phyloP scores from a whole-genome alignment of 30 jellyfish, hydroid and myxozoan species.

The Chironex yamaguchii region DNA sequence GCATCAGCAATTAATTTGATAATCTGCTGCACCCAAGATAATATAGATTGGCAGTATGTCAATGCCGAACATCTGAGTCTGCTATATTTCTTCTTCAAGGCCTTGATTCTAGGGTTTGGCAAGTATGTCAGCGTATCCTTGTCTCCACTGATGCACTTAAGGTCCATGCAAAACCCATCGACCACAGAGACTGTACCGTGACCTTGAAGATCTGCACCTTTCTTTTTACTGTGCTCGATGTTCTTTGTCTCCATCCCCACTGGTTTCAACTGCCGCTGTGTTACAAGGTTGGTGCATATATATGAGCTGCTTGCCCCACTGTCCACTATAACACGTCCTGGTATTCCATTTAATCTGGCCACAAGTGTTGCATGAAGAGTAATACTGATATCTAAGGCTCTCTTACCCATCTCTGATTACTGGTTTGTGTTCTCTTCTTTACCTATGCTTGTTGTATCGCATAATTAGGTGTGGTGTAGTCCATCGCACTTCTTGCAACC shows the following conservation, averaged over 20 bases:
- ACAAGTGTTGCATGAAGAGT: conserved; percentile 33
- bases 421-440: background rate
- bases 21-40: conserved; percentile 68
- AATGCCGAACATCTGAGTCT: conserved; percentile 13
- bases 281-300: conserved; percentile 35
- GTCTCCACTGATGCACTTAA: conserved; percentile 48
- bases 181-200: conserved; percentile 26
- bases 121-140: conserved; percentile 39
- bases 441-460: background rate
- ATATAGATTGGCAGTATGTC: conserved; percentile 68
- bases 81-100: conserved; percentile 44
- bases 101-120: conserved; percentile 51
- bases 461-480: conserved; percentile 3
- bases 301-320: conserved; percentile 44
- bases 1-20: conserved; percentile 53
- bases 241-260: conserved; percentile 14
- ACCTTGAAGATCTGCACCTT: conserved; percentile 32
- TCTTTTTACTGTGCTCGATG: conserved; percentile 34
- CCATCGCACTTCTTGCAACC: background rate
- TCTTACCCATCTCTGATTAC: background rate
- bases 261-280: conserved; percentile 18
- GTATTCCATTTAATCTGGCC: conserved; percentile 13
- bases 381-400: conserved; percentile 15
- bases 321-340: conserved; percentile 31
- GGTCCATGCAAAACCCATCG: conserved; percentile 12